These are phyloP conservation scores for Lichenostomus cassidix DNA, from an alignment of 2,113 vertebrate genomes.

Conservation along the genomic window DNA sequence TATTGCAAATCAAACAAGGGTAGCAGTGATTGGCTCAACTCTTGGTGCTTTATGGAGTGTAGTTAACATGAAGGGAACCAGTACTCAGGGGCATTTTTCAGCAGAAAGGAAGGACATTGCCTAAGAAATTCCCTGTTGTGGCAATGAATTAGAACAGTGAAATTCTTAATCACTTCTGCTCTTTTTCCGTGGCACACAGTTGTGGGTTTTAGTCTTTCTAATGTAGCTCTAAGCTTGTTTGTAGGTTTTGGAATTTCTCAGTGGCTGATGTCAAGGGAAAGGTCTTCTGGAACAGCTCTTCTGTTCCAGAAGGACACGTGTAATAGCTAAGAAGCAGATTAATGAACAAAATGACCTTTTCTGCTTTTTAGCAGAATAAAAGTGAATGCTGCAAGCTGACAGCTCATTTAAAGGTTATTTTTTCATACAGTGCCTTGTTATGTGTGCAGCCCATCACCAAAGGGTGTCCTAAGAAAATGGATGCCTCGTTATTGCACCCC, in stretches of 20 bases:
- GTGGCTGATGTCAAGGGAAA: neutral
- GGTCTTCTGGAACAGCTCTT: neutral
- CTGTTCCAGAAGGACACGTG: neutral
- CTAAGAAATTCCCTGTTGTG: neutral
- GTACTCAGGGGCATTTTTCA: neutral
- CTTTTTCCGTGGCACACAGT: rapidly evolving
- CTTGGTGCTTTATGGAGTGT: neutral
- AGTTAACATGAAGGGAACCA: neutral
- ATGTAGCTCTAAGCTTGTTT: neutral
- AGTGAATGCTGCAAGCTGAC: neutral
- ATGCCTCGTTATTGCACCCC: neutral
- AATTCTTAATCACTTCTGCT: neutral
- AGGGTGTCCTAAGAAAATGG: neutral
- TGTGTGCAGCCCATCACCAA: neutral
- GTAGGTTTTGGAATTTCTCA: neutral
- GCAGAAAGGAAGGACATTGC: neutral
- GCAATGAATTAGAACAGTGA: neutral
- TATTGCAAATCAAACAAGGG: neutral
- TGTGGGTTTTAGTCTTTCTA: neutral
- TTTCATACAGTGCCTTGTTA: neutral
- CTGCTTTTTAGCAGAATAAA: neutral
- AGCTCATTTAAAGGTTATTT: neutral
- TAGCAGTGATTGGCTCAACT: neutral
- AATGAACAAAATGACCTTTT: neutral
- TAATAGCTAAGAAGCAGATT: neutral